Conservation (phyloP, 2,888 invertebrate species). For the Yponomeuta sedellus region DNA sequence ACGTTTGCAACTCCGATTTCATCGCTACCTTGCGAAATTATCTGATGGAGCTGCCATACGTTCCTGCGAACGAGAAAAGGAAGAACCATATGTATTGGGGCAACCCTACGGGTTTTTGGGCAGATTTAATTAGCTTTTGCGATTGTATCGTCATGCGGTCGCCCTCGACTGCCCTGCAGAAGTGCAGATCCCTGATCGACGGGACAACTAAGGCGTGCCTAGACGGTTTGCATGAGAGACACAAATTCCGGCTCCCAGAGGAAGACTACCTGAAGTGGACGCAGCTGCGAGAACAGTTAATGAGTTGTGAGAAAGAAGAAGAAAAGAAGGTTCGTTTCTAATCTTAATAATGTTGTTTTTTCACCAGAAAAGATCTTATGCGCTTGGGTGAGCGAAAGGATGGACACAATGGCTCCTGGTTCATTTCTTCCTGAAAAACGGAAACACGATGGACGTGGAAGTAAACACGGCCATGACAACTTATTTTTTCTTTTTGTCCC, state of each 20-base stretch:
- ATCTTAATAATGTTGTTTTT: background rate
- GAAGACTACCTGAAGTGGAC: slow-evolving; percentile 33
- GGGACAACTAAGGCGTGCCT: slow-evolving; percentile 41
- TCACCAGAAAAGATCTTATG: too few species aligned
- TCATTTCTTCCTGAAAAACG: too few species aligned
- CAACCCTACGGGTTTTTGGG: slow-evolving; percentile 51
- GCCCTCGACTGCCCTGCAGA: slow-evolving; percentile 46
- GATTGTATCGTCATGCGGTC: slow-evolving; percentile 49
- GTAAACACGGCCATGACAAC: too few species aligned
- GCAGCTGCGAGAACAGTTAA: slow-evolving; percentile 37
- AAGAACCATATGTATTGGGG: slow-evolving; percentile 48
- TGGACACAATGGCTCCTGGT: too few species aligned
- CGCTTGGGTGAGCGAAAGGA: too few species aligned
- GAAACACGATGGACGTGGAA: too few species aligned
- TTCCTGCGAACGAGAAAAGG: slow-evolving; percentile 25
- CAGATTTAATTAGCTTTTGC: slow-evolving; percentile 44
- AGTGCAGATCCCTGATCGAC: slow-evolving; percentile 50
- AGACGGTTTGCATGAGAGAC: slow-evolving; percentile 36
- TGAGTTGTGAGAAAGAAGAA: slow-evolving; percentile 30
- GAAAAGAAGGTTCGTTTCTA: slow-evolving; percentile 29
- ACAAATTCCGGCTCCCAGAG: slow-evolving; percentile 37
- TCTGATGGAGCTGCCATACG: slow-evolving; percentile 50
- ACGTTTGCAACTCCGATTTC: slow-evolving; percentile 51
- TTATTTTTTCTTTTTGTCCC: too few species aligned
- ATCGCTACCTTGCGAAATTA: slow-evolving; percentile 42